Base-by-base conservation (phyloP, 64 coral and sea anemone species). In the Montipora foliosa region DNA sequence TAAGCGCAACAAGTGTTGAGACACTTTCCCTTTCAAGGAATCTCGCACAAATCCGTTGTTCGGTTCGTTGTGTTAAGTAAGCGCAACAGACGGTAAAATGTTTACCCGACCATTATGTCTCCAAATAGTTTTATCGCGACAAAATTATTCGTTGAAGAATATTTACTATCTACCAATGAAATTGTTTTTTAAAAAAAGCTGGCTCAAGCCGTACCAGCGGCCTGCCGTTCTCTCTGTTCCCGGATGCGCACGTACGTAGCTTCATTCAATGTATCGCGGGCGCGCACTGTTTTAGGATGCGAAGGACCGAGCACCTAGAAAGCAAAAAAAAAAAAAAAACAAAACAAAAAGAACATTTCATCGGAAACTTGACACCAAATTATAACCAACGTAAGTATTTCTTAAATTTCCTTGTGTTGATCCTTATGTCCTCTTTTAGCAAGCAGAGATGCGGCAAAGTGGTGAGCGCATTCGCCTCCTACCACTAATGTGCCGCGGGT, bases 171-270 rank as follows among this genome's bases (percentile, higher is more conserved):
- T 37, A 37, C 52, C 11, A 17, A 9, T 66, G 61, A 2, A 11
- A 50, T 49, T 49, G 47, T 49, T 49, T 17, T 17, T 4, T 15
- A 10, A 13, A 16, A 12, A 19, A 3, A 48, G 44, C 5, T 46
- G 76, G 45, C 68, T 91, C 59, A 97, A 61, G 95, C 95, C 94
- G 95, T 97, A 17, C 92, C 95, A 88, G 95, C 95, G 80, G 95
- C 95, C 62, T 97, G 95, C 55, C 89, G 80, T 68, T 97, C 95
- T 83, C 95, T 94, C 51, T 88, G 92, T 68, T 94, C 53, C 52
- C 95, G 92, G 51, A 97, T 97, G n/a, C 92, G 80, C 20, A 91
- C 87, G 24, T 97, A 97, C 20, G 66, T 83, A 0, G 88, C 5
- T 83, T 97, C 95, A 21, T 80, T 78, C 6, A 97, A 77, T 61